Base-by-base conservation (phyloP, 2,113 vertebrate genomes). In the Tragelaphus strepsiceros region DNA sequence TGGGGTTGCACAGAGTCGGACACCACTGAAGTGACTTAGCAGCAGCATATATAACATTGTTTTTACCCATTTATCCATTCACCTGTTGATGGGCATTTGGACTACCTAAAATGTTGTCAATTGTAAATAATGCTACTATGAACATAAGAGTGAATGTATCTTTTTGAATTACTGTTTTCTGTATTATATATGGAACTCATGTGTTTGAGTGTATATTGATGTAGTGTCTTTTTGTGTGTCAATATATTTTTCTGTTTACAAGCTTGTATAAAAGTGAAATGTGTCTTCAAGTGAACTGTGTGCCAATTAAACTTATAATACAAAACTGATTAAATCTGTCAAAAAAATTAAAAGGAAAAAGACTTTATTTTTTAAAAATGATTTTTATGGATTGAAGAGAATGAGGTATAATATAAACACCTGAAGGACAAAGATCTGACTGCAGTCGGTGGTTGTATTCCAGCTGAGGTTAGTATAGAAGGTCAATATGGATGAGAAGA, bases 151-250 rank as follows among this genome's bases (percentile, higher is more conserved):
- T 54, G 49, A 21, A 13, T 22, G 6, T n/a, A 22, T 54, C 51
- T 82, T 54, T 24, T 54, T 54, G 11, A 82, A 53, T 82, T 82
- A 82, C 17, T 22, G 11, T 54, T 54, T 82, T 54, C 93, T 96
- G 82, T 93, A 95, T 43, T 98, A 91, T 85, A 59, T 96, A 98
- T 98, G 92, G 92, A 98, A 97, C 92, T 96, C 58, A 78, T 46
- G 93, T 88, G 81, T 97, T 98, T 97, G 98, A 96, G 98, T 98
- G 98, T 98, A 97, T 98, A 98, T 90, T 51, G 62, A 98, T 98
- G 89, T 96, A 95, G 87, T 64, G 67, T 97, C 95, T 98, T 98
- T 98, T 98, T 98, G 95, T 97, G 97, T 78, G 87, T 92, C 77
- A 35, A 64, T 96, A 93, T 98, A 96, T 98, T 97, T 98, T 98